Conservation (phyloP, 1,140 invertebrate species). For the Drosophila albomicans region DNA sequence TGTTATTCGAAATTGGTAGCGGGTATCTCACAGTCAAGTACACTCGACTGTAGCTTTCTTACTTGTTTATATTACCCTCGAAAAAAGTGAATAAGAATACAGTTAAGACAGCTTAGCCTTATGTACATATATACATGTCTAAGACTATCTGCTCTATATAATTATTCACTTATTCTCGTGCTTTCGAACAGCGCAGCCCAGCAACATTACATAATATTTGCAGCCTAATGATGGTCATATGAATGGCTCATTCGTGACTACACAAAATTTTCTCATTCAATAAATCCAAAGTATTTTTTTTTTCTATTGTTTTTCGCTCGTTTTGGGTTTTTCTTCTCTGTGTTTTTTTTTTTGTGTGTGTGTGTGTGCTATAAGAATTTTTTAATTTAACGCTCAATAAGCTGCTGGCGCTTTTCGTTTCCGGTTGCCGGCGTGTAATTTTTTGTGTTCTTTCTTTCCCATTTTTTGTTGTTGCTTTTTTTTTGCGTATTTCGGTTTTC, state of each 20-base stretch:
- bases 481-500: conserved; percentile 9
- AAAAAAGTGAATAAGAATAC: too few relatives aligned
- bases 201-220: conserved; percentile 11
- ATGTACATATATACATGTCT: too few relatives aligned
- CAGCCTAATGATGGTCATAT: conserved; percentile 36
- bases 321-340: conserved; percentile 17
- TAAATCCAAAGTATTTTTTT: conserved; percentile 26
- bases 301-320: conserved; percentile 17
- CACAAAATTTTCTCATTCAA: conserved; percentile 46
- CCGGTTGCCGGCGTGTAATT: conserved; percentile 34
- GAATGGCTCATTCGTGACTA: conserved; percentile 20
- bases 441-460: conserved; percentile 21
- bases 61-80: too few relatives aligned
- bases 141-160: too few relatives aligned
- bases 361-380: conserved; percentile 67
- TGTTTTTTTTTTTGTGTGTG: too few relatives aligned
- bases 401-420: conserved; percentile 70
- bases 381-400: conserved; percentile 84
- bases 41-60: too few relatives aligned
- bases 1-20: too few relatives aligned
- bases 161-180: too few relatives aligned
- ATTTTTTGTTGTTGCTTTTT: conserved; percentile 1
- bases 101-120: too few relatives aligned
- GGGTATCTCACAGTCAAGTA: too few relatives aligned
- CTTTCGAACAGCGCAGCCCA: too few relatives aligned